Evolutionary conservation across 1,140 invertebrate species (phyloP), one percentile per base, ranked within the genome.

Genomic region (Ceratosolen fusciceps): DNA sequence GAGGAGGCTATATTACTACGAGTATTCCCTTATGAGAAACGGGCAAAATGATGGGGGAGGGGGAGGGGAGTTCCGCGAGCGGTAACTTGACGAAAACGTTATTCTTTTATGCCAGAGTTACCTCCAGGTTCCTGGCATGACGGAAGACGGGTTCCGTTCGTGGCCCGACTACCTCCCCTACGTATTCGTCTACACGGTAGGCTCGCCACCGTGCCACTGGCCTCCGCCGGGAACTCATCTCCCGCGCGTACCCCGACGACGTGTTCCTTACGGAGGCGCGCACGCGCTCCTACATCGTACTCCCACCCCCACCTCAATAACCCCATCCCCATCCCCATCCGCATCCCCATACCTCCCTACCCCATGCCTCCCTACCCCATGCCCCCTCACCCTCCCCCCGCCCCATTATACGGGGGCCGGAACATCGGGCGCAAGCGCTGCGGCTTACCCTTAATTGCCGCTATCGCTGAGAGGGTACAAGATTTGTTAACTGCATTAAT

Each of bases 401-500:
- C n/a, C n/a, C n/a, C n/a, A n/a, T n/a, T n/a, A n/a, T n/a, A n/a
- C n/a, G n/a, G 39, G 12, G 12, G 39, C 39, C 12, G 39, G 39
- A 19, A 14, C 16, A 0, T 14, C 2, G 26, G 19, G 19, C 60
- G 60, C 60, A 65, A 7, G 34, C 60, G 60, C 60, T 14, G 19
- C 19, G 19, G 60, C 31, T 37, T 65, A 68, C 67, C 24, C 67
- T 43, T 47, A 16, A 68, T 68, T 47, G 29, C 67, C 39, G 39
- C 29, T 68, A 68, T 47, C 39, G 29, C 21, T n/a, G 29, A n/a
- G 60, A 37, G 19, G 60, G 60, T 65, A 65, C n/a, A 37, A 31
- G 60, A 31, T 65, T 37, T 65, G 60, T 37, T 65, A 65, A 65
- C 60, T 65, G n/a, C 31, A 65, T 37, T 65, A 65, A 65, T 37